Evolutionary conservation across 2,888 invertebrate species (phyloP), one percentile per base, ranked within the genome.

Genomic region (Lamellibrachia satsuma): DNA sequence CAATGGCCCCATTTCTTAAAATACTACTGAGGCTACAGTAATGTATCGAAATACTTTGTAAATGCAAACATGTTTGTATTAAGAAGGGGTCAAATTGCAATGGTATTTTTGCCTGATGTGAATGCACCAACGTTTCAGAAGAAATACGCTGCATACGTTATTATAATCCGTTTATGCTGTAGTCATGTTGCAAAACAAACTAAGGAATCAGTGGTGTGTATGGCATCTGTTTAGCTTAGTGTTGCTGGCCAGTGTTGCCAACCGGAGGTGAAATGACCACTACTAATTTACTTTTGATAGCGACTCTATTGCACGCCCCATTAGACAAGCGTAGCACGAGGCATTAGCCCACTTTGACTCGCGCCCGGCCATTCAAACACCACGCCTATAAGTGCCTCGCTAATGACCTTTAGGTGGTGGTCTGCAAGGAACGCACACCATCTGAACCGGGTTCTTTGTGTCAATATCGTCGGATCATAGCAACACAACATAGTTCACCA

Each of bases 281-380:
- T 75, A n/a, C 75, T 75, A 75, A 75, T 75, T 75, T 75, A 75
- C 75, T 75, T 75, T 75, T 75, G 75, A 75, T 75, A 75, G 75
- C 75, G 75, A 75, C 75, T 75, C 75, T 75, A 75, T 75, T 75
- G 75, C 75, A 75, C 75, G 75, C 75, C 75, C 75, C 75, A 75
- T 75, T 75, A 75, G 75, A 75, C 75, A 75, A 75, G 75, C 75
- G 2, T 22, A 75, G 75, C 15, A 75, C 75, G 75, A 75, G 6
- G 6, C 75, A 75, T 75, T 75, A 75, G 75, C 15, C 75, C 75
- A 75, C 75, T 75, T 75, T 75, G n/a, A 75, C 75, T 15, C n/a
- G 75, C 75, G n/a, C 75, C 15, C 75, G 75, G 75, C n/a, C 75
- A 22, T 75, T 75, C 75, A 75, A 75, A 75, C 22, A 75, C n/a